Evolutionary conservation across 2,888 invertebrate genomes (phyloP).

Genomic region (Rugalucina vietnamica): DNA sequence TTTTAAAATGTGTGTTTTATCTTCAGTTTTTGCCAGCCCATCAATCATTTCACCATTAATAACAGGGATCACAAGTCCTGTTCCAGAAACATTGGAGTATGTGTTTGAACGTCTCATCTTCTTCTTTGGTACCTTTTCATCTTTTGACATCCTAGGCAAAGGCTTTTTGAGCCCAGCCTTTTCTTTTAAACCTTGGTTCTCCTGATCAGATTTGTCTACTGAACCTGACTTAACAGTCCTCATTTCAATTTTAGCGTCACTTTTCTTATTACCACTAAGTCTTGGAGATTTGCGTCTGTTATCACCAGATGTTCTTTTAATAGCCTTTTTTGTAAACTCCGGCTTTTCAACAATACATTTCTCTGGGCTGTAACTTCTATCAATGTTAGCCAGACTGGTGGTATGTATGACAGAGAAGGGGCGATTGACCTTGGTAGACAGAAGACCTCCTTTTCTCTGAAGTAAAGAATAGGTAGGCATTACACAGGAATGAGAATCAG

Average conservation of each 20-base stretch:
- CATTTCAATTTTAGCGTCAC: not conserved
- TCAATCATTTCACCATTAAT: conserved; percentile 51
- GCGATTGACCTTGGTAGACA: conserved; percentile 67
- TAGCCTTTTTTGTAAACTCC: not conserved
- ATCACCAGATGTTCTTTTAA: not conserved
- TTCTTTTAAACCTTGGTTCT: not conserved
- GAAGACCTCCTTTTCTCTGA: conserved; percentile 71
- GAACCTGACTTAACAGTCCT: too few species aligned
- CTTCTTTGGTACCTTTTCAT: conserved; percentile 34
- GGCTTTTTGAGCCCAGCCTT: not conserved
- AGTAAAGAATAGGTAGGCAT: conserved; percentile 26
- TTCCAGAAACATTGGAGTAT: conserved; percentile 56
- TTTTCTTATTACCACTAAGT: not conserved
- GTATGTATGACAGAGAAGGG: conserved; percentile 77
- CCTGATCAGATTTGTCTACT: not conserved
- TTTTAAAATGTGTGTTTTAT: not conserved
- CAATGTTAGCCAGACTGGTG: conserved; percentile 72
- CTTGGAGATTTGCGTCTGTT: not conserved
- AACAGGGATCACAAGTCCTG: conserved; percentile 51
- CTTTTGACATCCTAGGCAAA: not conserved
- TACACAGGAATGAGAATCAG: too few species aligned
- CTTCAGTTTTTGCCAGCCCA: conserved; percentile 40
- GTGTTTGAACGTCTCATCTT: conserved; percentile 63
- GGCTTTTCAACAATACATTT: conserved; percentile 30
- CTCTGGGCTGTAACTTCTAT: conserved; percentile 73